Conservation (phyloP, 2,113 vertebrate species). For the Manacus vitellinus region DNA sequence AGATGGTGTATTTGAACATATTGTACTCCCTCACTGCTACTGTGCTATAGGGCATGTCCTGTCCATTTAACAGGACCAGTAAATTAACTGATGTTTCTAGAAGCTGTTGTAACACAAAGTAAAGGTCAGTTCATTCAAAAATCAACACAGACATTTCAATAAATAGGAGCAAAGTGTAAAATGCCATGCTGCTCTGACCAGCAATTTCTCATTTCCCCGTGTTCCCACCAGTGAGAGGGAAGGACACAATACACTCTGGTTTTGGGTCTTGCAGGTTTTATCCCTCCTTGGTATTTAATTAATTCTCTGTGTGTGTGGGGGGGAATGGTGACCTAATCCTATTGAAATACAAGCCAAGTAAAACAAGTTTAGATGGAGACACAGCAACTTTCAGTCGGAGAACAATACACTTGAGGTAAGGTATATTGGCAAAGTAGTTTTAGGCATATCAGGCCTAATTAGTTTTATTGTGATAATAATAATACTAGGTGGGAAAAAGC, state of each 20-base stretch:
- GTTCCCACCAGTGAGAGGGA: background rate
- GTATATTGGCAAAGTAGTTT: background rate
- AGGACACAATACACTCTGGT: background rate
- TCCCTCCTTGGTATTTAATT: slow-evolving; percentile 36
- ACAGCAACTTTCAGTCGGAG: background rate
- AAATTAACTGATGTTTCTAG: background rate
- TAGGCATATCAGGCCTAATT: background rate
- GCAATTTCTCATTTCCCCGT: background rate
- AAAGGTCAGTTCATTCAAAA: background rate
- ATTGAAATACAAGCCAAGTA: slow-evolving; percentile 36
- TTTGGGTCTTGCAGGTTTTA: slow-evolving; percentile 22
- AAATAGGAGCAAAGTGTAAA: background rate
- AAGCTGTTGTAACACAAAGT: background rate
- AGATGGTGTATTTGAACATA: background rate
- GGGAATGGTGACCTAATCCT: slow-evolving; percentile 42
- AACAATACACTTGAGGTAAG: slow-evolving; percentile 3
- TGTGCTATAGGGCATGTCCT: background rate
- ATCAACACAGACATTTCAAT: background rate
- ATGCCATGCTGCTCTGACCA: background rate
- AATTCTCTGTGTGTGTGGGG: background rate
- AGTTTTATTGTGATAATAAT: background rate
- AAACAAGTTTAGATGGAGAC: slow-evolving; percentile 12
- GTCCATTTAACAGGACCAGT: background rate
- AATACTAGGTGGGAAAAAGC: background rate
- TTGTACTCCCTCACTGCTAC: background rate